Percentiles rank a stretch among this genome's conserved stretches.
These are phyloP conservation scores for Acleris laterana DNA, from an alignment of 2,888 invertebrate species.

Conservation along the genomic window DNA sequence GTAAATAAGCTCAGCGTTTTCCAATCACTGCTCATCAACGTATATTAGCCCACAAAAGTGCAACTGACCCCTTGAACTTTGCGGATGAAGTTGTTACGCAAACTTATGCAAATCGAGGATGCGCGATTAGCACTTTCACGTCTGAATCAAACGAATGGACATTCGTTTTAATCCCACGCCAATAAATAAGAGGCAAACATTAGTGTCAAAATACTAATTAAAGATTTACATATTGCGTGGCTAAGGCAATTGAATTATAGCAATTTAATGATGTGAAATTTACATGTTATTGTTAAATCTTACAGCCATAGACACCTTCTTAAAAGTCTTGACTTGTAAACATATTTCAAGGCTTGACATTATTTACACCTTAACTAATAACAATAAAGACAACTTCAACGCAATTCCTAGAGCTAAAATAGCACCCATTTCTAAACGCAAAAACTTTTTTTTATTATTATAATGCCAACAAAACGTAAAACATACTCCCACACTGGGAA, in stretches of 20 bases:
- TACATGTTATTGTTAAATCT: neutral
- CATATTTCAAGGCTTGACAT: too few relatives aligned
- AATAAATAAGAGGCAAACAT: conserved; percentile 31
- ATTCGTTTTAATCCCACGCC: conserved; percentile 21
- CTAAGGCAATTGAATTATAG: conserved; percentile 8
- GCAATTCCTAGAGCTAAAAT: neutral
- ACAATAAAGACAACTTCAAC: too few relatives aligned
- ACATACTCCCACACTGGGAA: conserved; percentile 29
- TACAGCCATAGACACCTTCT: too few relatives aligned
- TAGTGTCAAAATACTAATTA: conserved; percentile 37
- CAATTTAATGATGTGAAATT: conserved; percentile 13
- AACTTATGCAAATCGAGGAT: conserved; percentile 36
- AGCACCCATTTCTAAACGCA: conserved; percentile 2
- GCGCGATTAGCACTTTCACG: conserved; percentile 33
- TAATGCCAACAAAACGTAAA: conserved; percentile 15
- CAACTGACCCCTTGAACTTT: conserved; percentile 36
- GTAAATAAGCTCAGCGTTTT: too few relatives aligned
- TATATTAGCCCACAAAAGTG: conserved; percentile 33
- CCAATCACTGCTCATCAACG: conserved; percentile 10
- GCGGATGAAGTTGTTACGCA: conserved; percentile 36
- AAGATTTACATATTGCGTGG: conserved; percentile 23
- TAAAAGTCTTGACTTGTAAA: too few relatives aligned
- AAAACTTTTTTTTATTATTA: conserved; percentile 11
- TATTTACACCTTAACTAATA: too few relatives aligned
- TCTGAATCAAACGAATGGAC: conserved; percentile 35